These are phyloP conservation scores for Cyprinodon brontotheroides DNA, from an alignment of 2,113 vertebrate species.

Conservation along the genomic window DNA sequence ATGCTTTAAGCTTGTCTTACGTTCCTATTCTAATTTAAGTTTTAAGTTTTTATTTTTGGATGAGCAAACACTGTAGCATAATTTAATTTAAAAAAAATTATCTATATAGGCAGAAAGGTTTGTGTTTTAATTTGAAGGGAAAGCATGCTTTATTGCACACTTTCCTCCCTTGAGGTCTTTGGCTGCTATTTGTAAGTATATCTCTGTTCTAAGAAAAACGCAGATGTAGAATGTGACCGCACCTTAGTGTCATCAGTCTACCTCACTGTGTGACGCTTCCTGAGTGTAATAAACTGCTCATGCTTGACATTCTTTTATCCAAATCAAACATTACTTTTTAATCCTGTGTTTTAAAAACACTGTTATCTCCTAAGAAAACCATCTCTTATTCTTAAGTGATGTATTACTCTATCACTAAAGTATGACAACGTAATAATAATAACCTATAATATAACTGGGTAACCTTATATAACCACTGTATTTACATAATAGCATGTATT, in stretches of 20 bases:
- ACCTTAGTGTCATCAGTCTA: not conserved
- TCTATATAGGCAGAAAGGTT: not conserved
- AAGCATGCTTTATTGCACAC: not conserved
- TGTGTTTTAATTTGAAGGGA: not conserved
- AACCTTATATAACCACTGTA: not conserved
- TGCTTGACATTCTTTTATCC: not conserved
- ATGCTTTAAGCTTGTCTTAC: not conserved
- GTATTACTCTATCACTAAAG: not conserved
- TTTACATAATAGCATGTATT: not conserved
- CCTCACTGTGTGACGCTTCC: not conserved
- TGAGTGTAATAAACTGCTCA: not conserved
- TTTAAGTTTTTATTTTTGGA: not conserved
- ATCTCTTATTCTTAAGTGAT: not conserved
- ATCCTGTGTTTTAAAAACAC: not conserved
- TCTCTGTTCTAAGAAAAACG: not conserved
- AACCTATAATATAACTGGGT: too few species aligned
- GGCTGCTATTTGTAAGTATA: not conserved
- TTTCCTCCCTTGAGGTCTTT: not conserved
- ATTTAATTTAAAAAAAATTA: not conserved
- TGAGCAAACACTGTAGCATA: not conserved
- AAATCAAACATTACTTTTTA: not conserved
- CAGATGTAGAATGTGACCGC: not conserved
- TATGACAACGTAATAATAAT: not conserved
- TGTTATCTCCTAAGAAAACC: not conserved
- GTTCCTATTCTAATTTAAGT: not conserved